These are phyloP conservation scores for Rhinoderma darwinii DNA, from an alignment of 2,113 vertebrate species.

Conservation along the genomic window DNA sequence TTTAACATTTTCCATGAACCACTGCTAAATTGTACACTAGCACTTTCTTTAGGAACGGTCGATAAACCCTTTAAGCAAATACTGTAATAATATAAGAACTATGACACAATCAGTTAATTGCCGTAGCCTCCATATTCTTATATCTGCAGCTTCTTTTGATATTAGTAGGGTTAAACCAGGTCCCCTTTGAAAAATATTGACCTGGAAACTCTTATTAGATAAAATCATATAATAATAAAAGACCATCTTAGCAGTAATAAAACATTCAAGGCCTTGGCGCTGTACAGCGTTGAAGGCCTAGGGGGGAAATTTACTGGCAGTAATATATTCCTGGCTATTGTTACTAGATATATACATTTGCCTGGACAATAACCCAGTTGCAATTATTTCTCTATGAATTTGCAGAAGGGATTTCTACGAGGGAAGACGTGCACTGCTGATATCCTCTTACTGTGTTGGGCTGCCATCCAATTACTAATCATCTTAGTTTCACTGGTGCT, in stretches of 20 bases:
- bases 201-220: constrained; percentile 47
- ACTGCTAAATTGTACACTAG: too few relatives aligned
- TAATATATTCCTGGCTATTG: constrained; percentile 57
- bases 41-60: too few relatives aligned
- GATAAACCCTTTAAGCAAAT: neutral
- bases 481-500: constrained; percentile 59
- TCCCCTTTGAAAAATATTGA: constrained; percentile 42
- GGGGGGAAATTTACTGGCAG: constrained; percentile 55
- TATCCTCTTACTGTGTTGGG: constrained; percentile 57
- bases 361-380: constrained; percentile 51
- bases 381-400: constrained; percentile 57
- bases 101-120: neutral
- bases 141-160: neutral
- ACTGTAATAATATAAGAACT: neutral
- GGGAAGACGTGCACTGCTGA: constrained; percentile 54
- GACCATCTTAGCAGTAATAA: constrained; percentile 53
- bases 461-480: constrained; percentile 54
- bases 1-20: too few relatives aligned
- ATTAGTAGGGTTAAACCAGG: constrained; percentile 6
- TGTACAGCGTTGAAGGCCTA: constrained; percentile 35
- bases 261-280: constrained; percentile 46
- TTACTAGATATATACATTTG: constrained; percentile 56
- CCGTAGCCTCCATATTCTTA: neutral
- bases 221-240: constrained; percentile 55
- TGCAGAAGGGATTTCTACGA: constrained; percentile 53